These are phyloP conservation scores for Euwallacea fornicatus DNA, from an alignment of 1,140 invertebrate genomes.

Conservation along the genomic window DNA sequence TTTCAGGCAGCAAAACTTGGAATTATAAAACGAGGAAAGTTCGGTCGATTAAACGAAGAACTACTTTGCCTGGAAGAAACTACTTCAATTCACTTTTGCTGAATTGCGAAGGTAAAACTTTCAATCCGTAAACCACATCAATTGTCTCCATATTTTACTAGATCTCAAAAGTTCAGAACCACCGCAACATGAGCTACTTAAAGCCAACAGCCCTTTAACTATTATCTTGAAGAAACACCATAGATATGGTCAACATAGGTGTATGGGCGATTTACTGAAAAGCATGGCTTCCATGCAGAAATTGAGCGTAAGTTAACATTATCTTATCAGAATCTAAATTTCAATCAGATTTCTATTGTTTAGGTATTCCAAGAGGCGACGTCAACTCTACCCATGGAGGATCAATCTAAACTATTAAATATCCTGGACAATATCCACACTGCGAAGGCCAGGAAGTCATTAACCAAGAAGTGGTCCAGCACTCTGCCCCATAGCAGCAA, in stretches of 20 bases:
- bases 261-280: constrained; percentile 49
- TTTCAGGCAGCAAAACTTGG: constrained; percentile 28
- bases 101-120: not conserved
- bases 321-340: not conserved
- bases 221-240: constrained; percentile 42
- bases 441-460: constrained; percentile 34
- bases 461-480: constrained; percentile 44
- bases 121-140: too few relatives aligned
- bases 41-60: constrained; percentile 30
- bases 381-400: constrained; percentile 44
- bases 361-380: constrained; percentile 50
- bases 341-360: constrained; percentile 11
- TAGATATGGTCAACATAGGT: constrained; percentile 48
- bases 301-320: constrained; percentile 45
- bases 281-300: constrained; percentile 49
- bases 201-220: constrained; percentile 46
- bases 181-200: constrained; percentile 45
- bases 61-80: constrained; percentile 42
- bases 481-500: constrained; percentile 41
- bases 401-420: constrained; percentile 46
- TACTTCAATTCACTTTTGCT: constrained; percentile 48
- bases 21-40: constrained; percentile 17
- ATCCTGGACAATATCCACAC: constrained; percentile 45
- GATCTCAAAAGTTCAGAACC: constrained; percentile 19
- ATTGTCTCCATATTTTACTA: not conserved